A percentile compares a stretch with the other conserved stretches of the same genome.
Evolutionary conservation across 2,113 vertebrate species (phyloP).

Genomic region (Strigops habroptila): DNA sequence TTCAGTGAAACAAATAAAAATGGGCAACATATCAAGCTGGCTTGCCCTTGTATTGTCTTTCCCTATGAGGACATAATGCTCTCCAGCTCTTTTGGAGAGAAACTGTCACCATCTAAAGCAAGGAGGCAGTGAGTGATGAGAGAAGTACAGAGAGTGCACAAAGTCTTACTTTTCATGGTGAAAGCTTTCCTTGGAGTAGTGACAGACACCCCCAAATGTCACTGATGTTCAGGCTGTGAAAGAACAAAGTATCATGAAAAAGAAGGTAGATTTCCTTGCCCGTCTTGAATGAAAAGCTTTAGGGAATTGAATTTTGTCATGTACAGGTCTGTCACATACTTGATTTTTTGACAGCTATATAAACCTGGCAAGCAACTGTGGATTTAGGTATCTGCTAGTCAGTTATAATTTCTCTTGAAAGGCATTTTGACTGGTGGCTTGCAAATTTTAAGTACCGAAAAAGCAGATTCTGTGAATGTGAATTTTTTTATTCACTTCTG

Average conservation of each 20-base stretch:
- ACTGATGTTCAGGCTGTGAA: not conserved
- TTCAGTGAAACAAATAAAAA: not conserved
- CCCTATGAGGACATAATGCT: not conserved
- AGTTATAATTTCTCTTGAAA: not conserved
- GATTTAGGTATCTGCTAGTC: not conserved
- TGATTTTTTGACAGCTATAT: not conserved
- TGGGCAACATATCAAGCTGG: accelerated
- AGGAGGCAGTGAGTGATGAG: not conserved
- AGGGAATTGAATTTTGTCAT: not conserved
- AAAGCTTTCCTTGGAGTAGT: not conserved
- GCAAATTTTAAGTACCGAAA: not conserved
- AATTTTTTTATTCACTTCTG: not conserved
- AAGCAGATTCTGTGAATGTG: not conserved
- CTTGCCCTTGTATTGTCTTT: not conserved
- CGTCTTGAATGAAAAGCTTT: not conserved
- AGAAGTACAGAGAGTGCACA: not conserved
- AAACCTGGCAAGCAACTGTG: not conserved
- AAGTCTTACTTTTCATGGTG: not conserved
- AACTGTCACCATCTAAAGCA: not conserved
- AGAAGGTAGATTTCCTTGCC: not conserved
- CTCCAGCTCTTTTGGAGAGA: not conserved
- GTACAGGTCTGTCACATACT: not conserved
- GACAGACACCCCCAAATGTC: not conserved
- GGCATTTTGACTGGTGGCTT: not conserved
- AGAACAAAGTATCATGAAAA: not conserved